Base-by-base conservation (phyloP, 2,888 invertebrate genomes). In the Philopedon plagiatum region DNA sequence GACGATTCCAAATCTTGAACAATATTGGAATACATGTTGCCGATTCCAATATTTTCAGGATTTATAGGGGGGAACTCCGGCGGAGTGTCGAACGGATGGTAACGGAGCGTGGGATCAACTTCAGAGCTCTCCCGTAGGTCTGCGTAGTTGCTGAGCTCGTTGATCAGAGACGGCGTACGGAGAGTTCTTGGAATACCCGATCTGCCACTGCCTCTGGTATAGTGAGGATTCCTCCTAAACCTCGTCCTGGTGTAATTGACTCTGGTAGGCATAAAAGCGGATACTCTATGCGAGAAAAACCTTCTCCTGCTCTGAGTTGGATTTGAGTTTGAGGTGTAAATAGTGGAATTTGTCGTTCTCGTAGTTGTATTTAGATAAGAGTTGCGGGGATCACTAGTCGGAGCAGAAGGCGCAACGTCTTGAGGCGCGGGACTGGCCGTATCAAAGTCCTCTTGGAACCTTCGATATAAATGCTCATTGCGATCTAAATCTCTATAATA, bases 71-170 rank as follows among this genome's bases (percentile, higher is more conserved):
- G 44, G 13, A n/a, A 65, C 26, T 65, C 54, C 0, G 74, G 56
- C 18, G 26, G 62, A n/a, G 44, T 46, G 32, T 60, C 67, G 13
- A 37, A 37, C 1, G 58, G 67, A 11, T 80, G 72, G 78, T 81
- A n/a, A 78, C 80, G 75, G 78, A 81, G 67, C 23, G 75, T 65
- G 0, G 77, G 75, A 46, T 82, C 81, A 51, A 82, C 83, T 71
- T 83, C 83, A 5, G 81, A 79, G 58, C 81, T 80, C 13, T 81
- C 81, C 13, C 84, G 77, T 74, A n/a, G n/a, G n/a, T 85, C 85
- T 0, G 85, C 81, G 76, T 81, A 85, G 76, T 85, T 85, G 34
- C 85, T 83, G 0, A 85, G 79, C 75, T 85, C 84, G 66, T 85
- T 85, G 5, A 80, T 80, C 62, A 81, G 81, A 51, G 77, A 76